Base-by-base conservation (phyloP, 1,140 invertebrate species). In the Littorina saxatilis region DNA sequence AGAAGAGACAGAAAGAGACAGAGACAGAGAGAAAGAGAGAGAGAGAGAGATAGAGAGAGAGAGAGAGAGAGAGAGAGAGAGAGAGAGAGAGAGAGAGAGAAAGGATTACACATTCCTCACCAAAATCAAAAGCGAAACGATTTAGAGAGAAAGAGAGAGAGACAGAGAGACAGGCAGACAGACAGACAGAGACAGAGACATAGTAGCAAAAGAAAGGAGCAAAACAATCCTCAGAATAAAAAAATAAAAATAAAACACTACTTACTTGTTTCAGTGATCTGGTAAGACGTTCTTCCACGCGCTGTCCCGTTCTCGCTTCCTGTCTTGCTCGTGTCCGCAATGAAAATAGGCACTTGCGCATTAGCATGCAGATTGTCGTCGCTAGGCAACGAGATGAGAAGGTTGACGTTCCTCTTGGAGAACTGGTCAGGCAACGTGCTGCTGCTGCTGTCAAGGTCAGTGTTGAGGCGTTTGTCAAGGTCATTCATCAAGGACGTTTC, bases 401-500 rank as follows among this genome's bases (percentile, higher is more conserved):
- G 58, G 77, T 90, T 90, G 2, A 90, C 88, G 77, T 91, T 89
- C 1, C 88, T 83, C 61, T 87, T 88, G 73, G 85, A 84, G 66
- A 87, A 86, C 39, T 82, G 77, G 17, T 88, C 87, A 3, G 88
- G 84, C 68, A 58, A 83, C 58, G 82, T 87, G 81, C 83, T 84
- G 82, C 70, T 84, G 47, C 80, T 85, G 47, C 83, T 85, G 77
- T 90, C 88, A 72, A 86, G 81, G 50, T 90, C 89, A 61, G 84
- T 85, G 82, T 89, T 90, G 13, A 89, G 70, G 5, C 88, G 84
- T 73, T 91, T 91, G 85, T 91, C 91, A 58, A 92, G 88, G 82
- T 92, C 91, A 72, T 90, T 91, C 91, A 92, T 92, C 29, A 92
- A 79, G 0, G 89, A 91, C 5, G 90, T 92, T 75, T 92, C 91